Percentiles rank a stretch among this genome's conserved stretches.
Evolutionary conservation across 2,113 vertebrate species (phyloP).

Genomic region (Ciconia stormi): DNA sequence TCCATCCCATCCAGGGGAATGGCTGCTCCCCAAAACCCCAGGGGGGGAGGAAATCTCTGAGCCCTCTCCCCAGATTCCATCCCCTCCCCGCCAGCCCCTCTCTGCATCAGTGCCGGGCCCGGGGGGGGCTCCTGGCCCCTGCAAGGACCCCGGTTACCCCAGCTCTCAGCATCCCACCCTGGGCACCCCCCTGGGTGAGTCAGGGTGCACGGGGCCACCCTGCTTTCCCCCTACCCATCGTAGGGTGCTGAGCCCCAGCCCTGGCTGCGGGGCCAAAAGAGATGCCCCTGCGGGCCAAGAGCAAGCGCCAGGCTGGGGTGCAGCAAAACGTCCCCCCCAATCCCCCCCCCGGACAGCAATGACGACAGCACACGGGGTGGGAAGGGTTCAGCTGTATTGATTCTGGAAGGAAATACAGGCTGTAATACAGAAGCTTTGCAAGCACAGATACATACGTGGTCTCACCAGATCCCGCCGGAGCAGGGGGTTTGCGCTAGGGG

Average conservation of each 20-base stretch:
- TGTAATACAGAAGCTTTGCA: constrained; percentile 43
- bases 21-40: neutral
- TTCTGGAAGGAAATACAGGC: neutral
- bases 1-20: neutral
- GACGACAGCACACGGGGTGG: neutral
- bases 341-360: neutral
- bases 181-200: rapidly evolving
- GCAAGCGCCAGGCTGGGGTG: neutral
- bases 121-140: neutral
- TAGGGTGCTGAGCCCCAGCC: neutral
- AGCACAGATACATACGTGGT: neutral
- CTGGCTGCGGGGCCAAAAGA: neutral
- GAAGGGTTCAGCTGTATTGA: neutral
- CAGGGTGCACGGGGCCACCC: neutral
- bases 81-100: neutral
- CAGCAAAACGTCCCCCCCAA: neutral
- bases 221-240: rapidly evolving
- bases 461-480: neutral
- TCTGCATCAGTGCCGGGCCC: neutral
- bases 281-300: neutral
- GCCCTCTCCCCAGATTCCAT: neutral
- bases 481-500: neutral
- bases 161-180: neutral
- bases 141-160: neutral
- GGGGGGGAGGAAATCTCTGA: neutral